Percentiles rank a stretch among this genome's conserved stretches.
phyloP scores from a whole-genome alignment of 64 coral and sea anemone genomes.

The Stichodactyla mertensii region DNA sequence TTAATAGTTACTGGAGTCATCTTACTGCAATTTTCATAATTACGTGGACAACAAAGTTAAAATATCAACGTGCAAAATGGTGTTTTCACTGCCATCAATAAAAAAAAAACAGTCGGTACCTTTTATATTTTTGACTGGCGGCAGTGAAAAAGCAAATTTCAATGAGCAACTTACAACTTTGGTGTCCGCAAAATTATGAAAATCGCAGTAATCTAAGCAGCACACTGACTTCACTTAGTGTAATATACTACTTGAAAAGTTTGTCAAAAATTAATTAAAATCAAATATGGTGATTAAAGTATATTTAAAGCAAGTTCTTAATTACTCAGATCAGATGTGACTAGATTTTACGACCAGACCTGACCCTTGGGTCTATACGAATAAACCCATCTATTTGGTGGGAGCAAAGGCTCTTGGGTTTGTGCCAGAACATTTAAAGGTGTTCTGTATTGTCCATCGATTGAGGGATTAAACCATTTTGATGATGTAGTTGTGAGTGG shows the following conservation, averaged over 20 bases:
- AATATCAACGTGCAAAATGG: too few relatives aligned
- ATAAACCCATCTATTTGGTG: slow-evolving; percentile 82
- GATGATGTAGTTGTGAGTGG: slow-evolving; percentile 62
- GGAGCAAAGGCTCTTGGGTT: slow-evolving; percentile 77
- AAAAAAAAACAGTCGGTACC: too few relatives aligned
- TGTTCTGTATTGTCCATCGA: slow-evolving; percentile 39
- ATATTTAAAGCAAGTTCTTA: background rate
- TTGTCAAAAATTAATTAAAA: background rate
- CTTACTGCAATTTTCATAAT: too few relatives aligned
- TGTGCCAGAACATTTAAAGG: slow-evolving; percentile 80
- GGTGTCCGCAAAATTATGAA: too few relatives aligned
- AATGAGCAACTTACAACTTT: too few relatives aligned
- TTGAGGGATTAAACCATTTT: slow-evolving; percentile 57
- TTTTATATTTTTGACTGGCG: too few relatives aligned
- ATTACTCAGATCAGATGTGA: too few relatives aligned
- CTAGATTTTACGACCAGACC: slow-evolving; percentile 5
- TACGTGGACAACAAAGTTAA: too few relatives aligned
- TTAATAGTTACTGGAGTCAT: background rate
- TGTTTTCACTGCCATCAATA: too few relatives aligned
- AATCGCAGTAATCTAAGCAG: too few relatives aligned
- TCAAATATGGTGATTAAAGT: background rate
- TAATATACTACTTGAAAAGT: background rate
- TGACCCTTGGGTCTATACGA: slow-evolving; percentile 73
- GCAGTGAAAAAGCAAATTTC: too few relatives aligned
- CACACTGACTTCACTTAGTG: background rate